Evolutionary conservation across 2,797 vertebrate species (phyloP), one percentile per base, ranked within the genome.

Genomic region (Cheracebus regulus): DNA sequence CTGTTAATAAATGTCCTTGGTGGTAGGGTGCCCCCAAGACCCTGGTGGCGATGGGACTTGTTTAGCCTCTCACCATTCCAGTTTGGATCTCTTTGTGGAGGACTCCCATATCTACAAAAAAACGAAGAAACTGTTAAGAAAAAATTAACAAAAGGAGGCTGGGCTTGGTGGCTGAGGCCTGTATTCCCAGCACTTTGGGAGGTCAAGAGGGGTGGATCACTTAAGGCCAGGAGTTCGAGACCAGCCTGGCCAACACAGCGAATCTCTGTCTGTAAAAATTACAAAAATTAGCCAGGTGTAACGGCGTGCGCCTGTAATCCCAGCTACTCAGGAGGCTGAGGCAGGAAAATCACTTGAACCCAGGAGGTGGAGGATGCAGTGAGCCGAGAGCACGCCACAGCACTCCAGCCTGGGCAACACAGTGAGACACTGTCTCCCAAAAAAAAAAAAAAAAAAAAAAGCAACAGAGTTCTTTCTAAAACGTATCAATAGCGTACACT

Each of bases 61-160:
- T 80, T 98, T 0, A 99, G 98, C 57, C 99, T 98, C 94, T 99
- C 99, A 0, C 98, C 99, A 55, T 99, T 88, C 99, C 99, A 99
- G 46, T 99, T 99, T 7, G 99, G 99, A 97, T 99, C 99, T 98
- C 99, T 99, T 96, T 98, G 98, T 26, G 99, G 99, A 70, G 99
- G 99, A 50, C 97, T 98, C 58, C 98, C 98, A 90, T 99, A 99
- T 94, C 99, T 99, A 98, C 73, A 75, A 39, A 44, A 36, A 90
- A 88, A 90, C 0, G 26, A 26, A 75, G 5, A 97, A 92, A 94
- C 0, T 84, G 57, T 80, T 90, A 86, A n/a, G 41, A 72, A 89
- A 73, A 95, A 79, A 30, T 67, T n/a, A 67, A 67, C 5, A 48
- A 55, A 52, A 26, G 19, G 57, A 20, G 2, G 41, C 26, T 44